These are phyloP conservation scores for Gobio gobio DNA, from an alignment of 2,113 vertebrate genomes.

Conservation along the genomic window DNA sequence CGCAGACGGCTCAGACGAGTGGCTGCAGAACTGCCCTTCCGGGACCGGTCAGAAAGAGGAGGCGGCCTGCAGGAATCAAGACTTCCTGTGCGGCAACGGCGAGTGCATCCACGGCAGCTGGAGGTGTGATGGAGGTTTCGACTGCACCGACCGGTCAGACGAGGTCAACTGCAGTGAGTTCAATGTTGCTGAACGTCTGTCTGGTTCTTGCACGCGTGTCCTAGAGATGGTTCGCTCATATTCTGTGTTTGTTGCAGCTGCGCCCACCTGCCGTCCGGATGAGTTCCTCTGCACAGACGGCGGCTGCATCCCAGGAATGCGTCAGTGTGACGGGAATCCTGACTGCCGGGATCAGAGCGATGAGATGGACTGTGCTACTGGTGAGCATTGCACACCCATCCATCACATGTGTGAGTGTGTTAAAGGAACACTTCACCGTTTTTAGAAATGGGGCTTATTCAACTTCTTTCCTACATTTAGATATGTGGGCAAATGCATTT, in stretches of 20 bases:
- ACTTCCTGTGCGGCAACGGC: constrained; percentile 82
- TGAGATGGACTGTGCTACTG: constrained; percentile 77
- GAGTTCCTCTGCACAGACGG: constrained; percentile 84
- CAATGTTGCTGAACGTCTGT: no score
- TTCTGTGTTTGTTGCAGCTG: constrained; percentile 63
- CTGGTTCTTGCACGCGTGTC: neutral
- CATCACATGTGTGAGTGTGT: neutral
- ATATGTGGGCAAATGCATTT: no score
- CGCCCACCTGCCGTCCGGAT: constrained; percentile 75
- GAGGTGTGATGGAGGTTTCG: constrained; percentile 77
- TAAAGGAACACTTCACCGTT: no score
- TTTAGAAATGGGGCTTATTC: no score
- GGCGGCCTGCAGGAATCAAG: constrained; percentile 60
- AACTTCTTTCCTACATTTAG: no score
- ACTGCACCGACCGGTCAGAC: constrained; percentile 84
- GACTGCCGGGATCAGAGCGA: constrained; percentile 85
- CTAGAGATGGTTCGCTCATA: neutral
- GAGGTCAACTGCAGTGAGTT: constrained; percentile 84
- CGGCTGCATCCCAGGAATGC: constrained; percentile 80
- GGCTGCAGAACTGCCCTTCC: constrained; percentile 69
- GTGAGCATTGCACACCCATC: constrained; percentile 67
- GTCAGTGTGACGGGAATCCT: constrained; percentile 74
- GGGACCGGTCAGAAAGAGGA: fast-evolving
- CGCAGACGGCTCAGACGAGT: constrained; percentile 83
- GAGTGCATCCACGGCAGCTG: constrained; percentile 79